Conservation (phyloP, 1,140 invertebrate species). For the Drosophila oshimai region DNA sequence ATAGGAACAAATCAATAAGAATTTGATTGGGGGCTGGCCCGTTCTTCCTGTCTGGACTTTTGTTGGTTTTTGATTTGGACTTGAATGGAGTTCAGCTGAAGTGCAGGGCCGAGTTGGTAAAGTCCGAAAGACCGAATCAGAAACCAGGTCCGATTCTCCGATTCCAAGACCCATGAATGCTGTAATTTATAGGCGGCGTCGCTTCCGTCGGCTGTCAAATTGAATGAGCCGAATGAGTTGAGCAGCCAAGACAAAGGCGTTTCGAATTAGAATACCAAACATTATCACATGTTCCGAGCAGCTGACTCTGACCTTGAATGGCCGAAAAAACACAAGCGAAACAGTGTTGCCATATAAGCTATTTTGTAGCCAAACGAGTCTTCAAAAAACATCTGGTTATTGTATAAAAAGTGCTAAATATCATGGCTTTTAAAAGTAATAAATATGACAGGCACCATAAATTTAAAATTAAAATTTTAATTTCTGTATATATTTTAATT, state of each 20-base stretch:
- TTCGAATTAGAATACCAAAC: slow-evolving; percentile 47
- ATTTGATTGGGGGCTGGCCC: slow-evolving; percentile 4
- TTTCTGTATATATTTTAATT: too few relatives aligned
- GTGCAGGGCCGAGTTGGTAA: neutral
- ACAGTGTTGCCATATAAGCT: slow-evolving; percentile 1
- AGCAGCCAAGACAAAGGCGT: slow-evolving; percentile 42
- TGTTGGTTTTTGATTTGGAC: neutral
- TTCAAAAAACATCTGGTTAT: too few relatives aligned
- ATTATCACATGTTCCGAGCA: slow-evolving; percentile 48
- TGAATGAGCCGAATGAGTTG: slow-evolving; percentile 30
- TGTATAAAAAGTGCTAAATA: too few relatives aligned
- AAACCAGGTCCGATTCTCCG: slow-evolving; percentile 3
- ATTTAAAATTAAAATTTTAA: too few relatives aligned
- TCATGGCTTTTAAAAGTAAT: neutral
- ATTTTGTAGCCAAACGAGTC: slow-evolving; percentile 1
- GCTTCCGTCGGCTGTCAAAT: slow-evolving; percentile 42
- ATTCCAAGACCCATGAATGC: slow-evolving; percentile 10
- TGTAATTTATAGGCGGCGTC: slow-evolving; percentile 48
- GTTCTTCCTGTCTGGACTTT: slow-evolving; percentile 29
- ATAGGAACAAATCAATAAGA: slow-evolving; percentile 15
- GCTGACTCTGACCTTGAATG: slow-evolving; percentile 37
- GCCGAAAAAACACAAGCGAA: slow-evolving; percentile 10
- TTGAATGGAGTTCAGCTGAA: slow-evolving; percentile 8
- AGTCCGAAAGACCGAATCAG: neutral
- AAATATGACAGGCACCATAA: too few relatives aligned